phyloP scores from a whole-genome alignment of 2,113 vertebrate genomes.

The Podarcis muralis region DNA sequence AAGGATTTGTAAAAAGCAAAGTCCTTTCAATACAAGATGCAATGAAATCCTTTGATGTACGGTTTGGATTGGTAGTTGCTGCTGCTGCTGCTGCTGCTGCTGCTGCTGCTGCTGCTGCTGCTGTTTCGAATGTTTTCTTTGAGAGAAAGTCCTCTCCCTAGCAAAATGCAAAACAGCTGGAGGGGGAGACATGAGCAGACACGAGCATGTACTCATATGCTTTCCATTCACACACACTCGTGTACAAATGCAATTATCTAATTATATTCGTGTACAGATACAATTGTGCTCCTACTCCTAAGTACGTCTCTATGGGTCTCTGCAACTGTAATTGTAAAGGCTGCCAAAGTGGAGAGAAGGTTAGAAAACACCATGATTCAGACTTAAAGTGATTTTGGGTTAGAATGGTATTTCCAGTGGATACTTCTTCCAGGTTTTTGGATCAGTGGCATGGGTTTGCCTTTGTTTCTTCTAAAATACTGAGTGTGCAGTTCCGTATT shows the following conservation, averaged over 20 bases:
- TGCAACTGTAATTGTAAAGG: not conserved
- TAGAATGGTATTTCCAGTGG: not conserved
- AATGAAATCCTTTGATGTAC: not conserved
- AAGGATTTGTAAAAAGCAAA: not conserved
- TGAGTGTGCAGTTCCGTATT: not conserved
- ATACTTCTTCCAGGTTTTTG: not conserved
- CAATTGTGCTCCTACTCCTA: not conserved
- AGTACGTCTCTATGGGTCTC: not conserved
- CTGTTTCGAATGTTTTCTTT: not conserved
- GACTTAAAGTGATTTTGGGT: not conserved
- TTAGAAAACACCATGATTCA: not conserved
- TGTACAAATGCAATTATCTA: not conserved
- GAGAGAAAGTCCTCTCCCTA: not conserved
- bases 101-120: not conserved
- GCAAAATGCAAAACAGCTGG: not conserved
- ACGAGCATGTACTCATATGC: not conserved
- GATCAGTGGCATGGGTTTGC: not conserved
- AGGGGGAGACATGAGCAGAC: not conserved
- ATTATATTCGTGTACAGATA: too few species aligned
- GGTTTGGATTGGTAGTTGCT: not conserved
- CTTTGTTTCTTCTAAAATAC: not conserved
- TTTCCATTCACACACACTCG: not conserved
- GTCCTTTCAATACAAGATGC: not conserved
- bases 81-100: not conserved
- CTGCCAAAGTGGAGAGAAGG: not conserved